Evolutionary conservation across 30 jellyfish, hydroid and myxozoan genomes (phyloP), one percentile per base, ranked within the genome.

Genomic region (Chrysaora quinquecirrha): DNA sequence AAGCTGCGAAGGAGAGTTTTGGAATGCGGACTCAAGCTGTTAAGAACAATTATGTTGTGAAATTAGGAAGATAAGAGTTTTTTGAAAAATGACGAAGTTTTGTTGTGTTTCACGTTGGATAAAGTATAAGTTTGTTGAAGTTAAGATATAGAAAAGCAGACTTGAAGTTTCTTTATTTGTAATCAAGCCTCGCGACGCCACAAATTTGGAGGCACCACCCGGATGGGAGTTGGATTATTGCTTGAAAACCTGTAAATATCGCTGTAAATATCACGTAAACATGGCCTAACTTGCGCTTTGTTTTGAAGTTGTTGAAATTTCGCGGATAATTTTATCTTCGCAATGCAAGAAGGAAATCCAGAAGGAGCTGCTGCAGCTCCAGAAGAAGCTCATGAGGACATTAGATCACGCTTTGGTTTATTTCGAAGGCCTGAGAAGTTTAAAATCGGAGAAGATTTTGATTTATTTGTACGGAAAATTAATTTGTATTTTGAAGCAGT

Each of bases 391-490:
- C 58, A 43, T 16, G 58, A 43, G 58, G 58, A 43, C 12, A 43
- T 16, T 16, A 43, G 58, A 43, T 16, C 9, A 43, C 9, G 16
- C 16, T 43, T 43, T 43, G 58, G 58, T 43, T 35, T 72, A 30
- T 72, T 75, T 56, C 30, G 76, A 12, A 50, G 78, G 43, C 87
- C 87, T 4, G 87, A 75, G 23, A 52, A 75, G 35, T 48, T 21
- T 50, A 50, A 35, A 54, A 75, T 31, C 38, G n/a, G n/a, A n/a
- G n/a, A n/a, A n/a, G n/a, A n/a, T n/a, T n/a, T n/a, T n/a, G n/a
- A n/a, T n/a, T n/a, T 73, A 29, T 75, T 75, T 58, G 38, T 75
- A 48, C 25, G 78, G 10, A 75, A 50, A 49, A 16, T 71, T 19
- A n/a, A 11, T 6, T 0, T 75, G 9, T 75, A 60, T 50, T 75